Conservation (phyloP, 64 coral and sea anemone species). For the Actinia equina region DNA sequence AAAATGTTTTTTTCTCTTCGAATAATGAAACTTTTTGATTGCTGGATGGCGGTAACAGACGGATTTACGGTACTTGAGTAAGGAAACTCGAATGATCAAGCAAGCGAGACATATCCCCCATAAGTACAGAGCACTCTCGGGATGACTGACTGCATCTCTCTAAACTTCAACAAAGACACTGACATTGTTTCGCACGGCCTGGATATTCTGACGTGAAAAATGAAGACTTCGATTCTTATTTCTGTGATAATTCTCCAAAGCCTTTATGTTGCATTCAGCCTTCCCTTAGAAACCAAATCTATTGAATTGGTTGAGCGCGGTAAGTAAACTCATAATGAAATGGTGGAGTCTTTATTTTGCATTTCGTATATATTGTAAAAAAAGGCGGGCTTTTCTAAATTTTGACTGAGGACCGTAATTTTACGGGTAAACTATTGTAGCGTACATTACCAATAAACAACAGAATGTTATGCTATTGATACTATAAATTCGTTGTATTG, state of each 20-base stretch:
- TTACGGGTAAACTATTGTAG: too few species aligned
- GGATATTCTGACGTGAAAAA: background rate
- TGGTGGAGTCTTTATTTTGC: background rate
- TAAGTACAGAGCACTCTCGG: background rate
- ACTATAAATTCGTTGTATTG: too few species aligned
- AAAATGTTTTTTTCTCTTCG: background rate
- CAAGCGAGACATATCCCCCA: background rate
- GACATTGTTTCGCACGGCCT: background rate
- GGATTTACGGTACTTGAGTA: background rate
- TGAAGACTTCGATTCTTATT: background rate
- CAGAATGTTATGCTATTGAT: too few species aligned
- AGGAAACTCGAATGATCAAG: background rate
- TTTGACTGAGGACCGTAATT: too few species aligned
- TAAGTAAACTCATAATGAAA: background rate
- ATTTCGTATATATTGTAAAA: background rate
- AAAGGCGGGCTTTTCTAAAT: background rate
- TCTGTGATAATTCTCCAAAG: background rate
- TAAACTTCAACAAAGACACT: background rate
- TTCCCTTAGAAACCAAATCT: background rate
- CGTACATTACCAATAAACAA: too few species aligned
- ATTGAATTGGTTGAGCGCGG: background rate
- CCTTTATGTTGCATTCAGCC: background rate
- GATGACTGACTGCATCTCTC: background rate
- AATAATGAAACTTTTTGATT: background rate
- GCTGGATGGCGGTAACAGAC: background rate